Conservation (phyloP, 2,797 vertebrate species). For the Xerus rutilus region DNA sequence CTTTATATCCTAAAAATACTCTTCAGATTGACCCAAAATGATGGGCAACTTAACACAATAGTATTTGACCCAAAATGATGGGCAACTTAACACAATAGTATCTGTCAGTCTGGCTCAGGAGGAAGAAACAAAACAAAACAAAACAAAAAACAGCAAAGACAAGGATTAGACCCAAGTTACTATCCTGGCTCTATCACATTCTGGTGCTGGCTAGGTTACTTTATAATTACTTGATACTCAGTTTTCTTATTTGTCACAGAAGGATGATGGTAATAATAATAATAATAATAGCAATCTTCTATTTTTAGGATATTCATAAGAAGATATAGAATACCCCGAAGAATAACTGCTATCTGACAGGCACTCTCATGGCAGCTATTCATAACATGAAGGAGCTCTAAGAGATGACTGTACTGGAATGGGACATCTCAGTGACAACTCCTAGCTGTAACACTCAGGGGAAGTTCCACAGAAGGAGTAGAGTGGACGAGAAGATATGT, state of each 20-base stretch:
- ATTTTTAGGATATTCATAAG: background rate
- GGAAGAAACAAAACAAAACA: no score
- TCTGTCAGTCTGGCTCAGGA: background rate
- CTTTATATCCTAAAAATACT: background rate
- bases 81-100: no score
- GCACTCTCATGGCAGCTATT: background rate
- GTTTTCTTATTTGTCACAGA: conserved; percentile 33
- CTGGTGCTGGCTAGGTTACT: background rate
- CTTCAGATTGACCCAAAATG: background rate
- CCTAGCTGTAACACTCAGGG: background rate
- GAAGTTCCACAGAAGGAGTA: conserved; percentile 18
- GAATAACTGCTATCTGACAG: background rate
- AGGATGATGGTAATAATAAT: background rate
- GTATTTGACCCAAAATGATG: no score
- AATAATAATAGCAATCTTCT: background rate
- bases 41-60: background rate
- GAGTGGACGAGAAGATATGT: conserved; percentile 39
- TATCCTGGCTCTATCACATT: background rate
- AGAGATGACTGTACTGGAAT: background rate
- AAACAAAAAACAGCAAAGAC: background rate
- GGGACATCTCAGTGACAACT: background rate
- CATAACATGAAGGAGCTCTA: background rate
- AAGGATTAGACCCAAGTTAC: background rate
- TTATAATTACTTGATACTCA: background rate
- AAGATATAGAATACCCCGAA: background rate